Evolutionary conservation across 1,140 invertebrate species (phyloP).

Genomic region (Schlechtendalia chinensis): DNA sequence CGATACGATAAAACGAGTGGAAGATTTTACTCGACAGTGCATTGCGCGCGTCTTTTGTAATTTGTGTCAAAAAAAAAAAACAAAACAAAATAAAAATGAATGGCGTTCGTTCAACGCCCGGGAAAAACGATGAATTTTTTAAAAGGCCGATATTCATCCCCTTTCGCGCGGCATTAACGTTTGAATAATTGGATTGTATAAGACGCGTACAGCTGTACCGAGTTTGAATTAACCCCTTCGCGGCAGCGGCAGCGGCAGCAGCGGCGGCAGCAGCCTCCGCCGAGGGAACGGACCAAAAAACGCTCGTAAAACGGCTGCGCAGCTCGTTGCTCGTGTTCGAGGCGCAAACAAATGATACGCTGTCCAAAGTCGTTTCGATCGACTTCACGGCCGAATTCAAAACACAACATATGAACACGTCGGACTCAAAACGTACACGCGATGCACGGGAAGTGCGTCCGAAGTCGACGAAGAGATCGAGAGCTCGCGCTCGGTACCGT

Average conservation of each 20-base stretch:
- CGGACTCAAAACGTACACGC: no score
- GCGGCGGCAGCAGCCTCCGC: background rate
- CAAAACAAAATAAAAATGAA: background rate
- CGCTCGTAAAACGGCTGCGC: background rate
- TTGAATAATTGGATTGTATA: constrained; percentile 31
- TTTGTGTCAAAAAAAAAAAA: background rate
- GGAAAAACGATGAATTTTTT: constrained; percentile 17
- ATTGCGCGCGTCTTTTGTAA: background rate
- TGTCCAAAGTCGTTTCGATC: no score
- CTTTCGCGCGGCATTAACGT: constrained; percentile 3
- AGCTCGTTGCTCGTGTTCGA: no score
- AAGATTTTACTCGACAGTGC: background rate
- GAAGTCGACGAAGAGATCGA: no score
- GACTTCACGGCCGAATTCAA: no score
- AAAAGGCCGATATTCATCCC: constrained; percentile 6
- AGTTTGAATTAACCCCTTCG: constrained; percentile 15
- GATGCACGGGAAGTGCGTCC: no score
- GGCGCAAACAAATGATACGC: no score
- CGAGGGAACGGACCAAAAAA: background rate
- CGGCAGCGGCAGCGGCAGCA: background rate
- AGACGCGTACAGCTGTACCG: constrained; percentile 17
- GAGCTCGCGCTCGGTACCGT: no score
- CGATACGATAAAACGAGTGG: background rate
- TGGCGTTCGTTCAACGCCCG: background rate
- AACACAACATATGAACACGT: no score